Evolutionary conservation across 2,797 vertebrate species (phyloP), one percentile per base, ranked within the genome.

Genomic region (Xiphophorus birchmanni): DNA sequence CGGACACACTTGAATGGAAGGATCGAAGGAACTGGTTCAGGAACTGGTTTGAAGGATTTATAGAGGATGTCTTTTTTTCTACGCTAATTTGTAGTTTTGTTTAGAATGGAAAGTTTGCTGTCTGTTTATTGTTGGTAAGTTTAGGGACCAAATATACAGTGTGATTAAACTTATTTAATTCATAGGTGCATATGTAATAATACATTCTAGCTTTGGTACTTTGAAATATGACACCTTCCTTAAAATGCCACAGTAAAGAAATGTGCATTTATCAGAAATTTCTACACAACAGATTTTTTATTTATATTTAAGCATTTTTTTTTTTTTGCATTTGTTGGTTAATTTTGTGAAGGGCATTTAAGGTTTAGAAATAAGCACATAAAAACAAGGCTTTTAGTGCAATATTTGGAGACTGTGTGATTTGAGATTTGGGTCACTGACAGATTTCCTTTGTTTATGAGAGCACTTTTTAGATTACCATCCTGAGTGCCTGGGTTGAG

Each of bases 401-500:
- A 96, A 96, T 96, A 95, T 93, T 96, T 95, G 94, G 96, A 95
- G 95, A 94, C 80, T 91, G 80, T 83, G 77, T 80, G 84, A 82
- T 88, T 83, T 93, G 91, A 92, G 84, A 82, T 88, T 83, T 93
- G 91, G 92, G 95, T 90, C 96, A 96, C 96, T 95, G 93, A 93
- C 23, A 86, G 86, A 91, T 87, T 92, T 86, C 54, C 87, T 90
- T 84, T 42, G n/a, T 69, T 94, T 90, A 90, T 84, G 76, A 92
- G 92, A 93, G 93, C 94, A 96, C 95, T 95, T 89, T 93, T 93
- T 95, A 88, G 93, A 93, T 89, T 91, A 93, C 82, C 89, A 89
- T 90, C 94, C 95, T 95, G 93, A 96, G 95, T 91, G 90, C 88
- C 94, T 94, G 92, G 93, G 90, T 95, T 80, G 96, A 94, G 96